Percentiles rank a stretch among this genome's conserved stretches.
Conservation (phyloP, 2,797 vertebrate species). For the Dipus sagitta region DNA sequence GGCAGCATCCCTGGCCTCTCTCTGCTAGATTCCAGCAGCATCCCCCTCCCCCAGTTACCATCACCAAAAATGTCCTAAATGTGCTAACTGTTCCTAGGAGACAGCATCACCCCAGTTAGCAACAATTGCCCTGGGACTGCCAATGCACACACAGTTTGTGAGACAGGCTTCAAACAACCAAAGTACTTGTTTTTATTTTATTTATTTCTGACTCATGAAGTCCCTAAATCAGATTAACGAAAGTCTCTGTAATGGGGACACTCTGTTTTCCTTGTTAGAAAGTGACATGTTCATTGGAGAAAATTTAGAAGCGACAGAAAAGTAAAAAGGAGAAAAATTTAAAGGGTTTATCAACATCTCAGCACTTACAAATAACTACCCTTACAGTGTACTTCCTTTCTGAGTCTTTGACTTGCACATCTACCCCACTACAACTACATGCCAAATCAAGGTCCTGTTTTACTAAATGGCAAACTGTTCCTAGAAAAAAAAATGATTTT, state of each 20-base stretch:
- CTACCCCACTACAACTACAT: background rate
- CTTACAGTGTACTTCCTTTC: conserved; percentile 17
- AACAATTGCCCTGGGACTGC: background rate
- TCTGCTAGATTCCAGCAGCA: background rate
- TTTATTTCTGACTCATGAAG: conserved; percentile 58
- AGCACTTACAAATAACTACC: background rate
- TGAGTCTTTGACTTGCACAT: conserved; percentile 46
- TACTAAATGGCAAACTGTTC: background rate
- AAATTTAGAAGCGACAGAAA: conserved; percentile 48
- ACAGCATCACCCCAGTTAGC: conserved; percentile 30
- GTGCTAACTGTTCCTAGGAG: background rate
- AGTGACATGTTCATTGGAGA: conserved; percentile 52
- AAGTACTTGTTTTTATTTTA: conserved; percentile 23
- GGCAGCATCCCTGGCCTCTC: background rate
- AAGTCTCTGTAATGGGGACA: background rate
- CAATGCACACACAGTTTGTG: background rate
- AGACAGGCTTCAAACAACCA: background rate
- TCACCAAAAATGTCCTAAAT: conserved; percentile 45
- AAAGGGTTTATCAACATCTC: conserved; percentile 16
- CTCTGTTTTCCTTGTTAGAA: conserved; percentile 44
- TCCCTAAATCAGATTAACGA: background rate
- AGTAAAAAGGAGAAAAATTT: conserved; percentile 29
- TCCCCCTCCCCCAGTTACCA: background rate
- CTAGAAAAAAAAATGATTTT: conserved; percentile 9
- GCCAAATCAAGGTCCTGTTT: background rate